A percentile compares a stretch with the other conserved stretches of the same genome.
Conservation (phyloP, 2,113 vertebrate genomes). For the Rhea americana region DNA sequence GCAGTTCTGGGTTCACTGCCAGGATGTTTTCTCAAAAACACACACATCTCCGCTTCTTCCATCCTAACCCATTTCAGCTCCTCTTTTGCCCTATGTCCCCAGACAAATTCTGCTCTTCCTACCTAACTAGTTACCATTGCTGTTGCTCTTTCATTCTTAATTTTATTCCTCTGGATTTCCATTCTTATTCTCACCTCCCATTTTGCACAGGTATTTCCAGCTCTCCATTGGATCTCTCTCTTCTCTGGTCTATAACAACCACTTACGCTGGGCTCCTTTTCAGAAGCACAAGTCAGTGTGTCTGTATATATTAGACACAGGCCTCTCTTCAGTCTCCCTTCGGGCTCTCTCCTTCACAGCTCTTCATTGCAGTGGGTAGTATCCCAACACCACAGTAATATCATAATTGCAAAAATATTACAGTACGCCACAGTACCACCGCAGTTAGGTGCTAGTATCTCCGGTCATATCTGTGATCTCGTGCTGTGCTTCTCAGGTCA, state of each 20-base stretch:
- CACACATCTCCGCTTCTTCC: neutral
- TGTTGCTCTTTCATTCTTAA: neutral
- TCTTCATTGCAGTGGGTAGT: neutral
- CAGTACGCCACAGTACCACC: neutral
- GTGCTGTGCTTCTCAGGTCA: neutral
- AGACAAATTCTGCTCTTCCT: neutral
- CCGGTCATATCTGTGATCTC: neutral
- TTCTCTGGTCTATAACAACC: neutral
- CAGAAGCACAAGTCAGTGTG: neutral
- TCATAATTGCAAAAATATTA: neutral
- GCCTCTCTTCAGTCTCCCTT: neutral
- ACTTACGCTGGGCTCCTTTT: neutral
- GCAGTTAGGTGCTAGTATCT: neutral
- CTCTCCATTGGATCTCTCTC: neutral
- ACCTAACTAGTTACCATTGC: neutral
- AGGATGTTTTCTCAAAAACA: neutral
- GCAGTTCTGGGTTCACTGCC: neutral
- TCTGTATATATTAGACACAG: neutral
- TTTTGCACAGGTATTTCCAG: constrained; percentile 1
- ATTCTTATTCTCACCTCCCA: neutral
- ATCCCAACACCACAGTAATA: neutral
- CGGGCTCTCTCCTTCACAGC: neutral
- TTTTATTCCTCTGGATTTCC: neutral
- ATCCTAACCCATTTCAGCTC: neutral
- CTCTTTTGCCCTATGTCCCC: neutral